Conservation (phyloP, 2,888 invertebrate genomes). For the Philaethria dido region DNA sequence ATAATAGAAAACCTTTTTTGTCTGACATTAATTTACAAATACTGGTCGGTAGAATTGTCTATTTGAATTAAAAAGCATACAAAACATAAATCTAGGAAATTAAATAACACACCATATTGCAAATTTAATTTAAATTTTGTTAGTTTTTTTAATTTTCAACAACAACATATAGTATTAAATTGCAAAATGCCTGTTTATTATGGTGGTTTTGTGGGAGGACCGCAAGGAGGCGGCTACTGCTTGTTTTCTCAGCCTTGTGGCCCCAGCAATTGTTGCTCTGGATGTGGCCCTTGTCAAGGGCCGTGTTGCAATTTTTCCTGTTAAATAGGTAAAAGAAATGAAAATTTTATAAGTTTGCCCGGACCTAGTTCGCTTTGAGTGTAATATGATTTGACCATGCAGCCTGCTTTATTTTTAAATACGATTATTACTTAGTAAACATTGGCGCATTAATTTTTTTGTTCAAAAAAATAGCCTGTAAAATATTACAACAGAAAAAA, state of each 20-base stretch:
- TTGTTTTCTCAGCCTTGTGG: constrained; percentile 56
- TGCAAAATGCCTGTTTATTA: constrained; percentile 67
- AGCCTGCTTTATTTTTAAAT: no score
- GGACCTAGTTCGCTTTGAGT: no score
- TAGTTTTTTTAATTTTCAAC: background rate
- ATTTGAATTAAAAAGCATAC: background rate
- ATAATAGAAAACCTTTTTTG: background rate
- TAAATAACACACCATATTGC: background rate
- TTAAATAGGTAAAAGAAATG: constrained; percentile 41
- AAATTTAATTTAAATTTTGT: background rate
- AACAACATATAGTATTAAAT: background rate
- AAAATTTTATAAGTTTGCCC: no score
- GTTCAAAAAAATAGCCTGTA: no score
- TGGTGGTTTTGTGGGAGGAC: constrained; percentile 70
- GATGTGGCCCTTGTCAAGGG: constrained; percentile 52
- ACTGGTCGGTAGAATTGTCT: background rate
- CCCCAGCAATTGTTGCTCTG: constrained; percentile 58
- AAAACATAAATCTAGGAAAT: background rate
- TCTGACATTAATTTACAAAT: background rate
- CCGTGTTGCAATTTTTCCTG: constrained; percentile 57
- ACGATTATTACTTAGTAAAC: no score
- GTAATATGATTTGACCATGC: no score
- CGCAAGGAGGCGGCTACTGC: constrained; percentile 68
- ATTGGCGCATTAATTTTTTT: no score
- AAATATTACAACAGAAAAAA: no score